Conservation (phyloP, 2,797 vertebrate genomes). For the Hydrolagus colliei region DNA sequence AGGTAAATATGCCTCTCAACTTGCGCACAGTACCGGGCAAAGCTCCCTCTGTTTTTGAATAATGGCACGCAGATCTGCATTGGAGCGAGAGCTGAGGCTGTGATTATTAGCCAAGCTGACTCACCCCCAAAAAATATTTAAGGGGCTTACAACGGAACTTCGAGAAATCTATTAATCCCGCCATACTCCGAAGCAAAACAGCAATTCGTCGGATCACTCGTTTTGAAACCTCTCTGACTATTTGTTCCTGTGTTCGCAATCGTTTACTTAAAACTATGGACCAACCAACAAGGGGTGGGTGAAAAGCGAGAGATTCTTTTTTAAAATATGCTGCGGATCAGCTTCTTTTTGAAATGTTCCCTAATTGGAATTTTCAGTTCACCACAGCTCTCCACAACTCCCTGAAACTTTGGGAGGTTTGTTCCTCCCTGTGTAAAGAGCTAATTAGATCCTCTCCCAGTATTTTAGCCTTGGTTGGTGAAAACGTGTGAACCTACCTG, state of each 20-base stretch:
- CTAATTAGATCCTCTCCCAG: constrained; percentile 31
- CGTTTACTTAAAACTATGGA: neutral
- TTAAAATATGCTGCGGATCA: neutral
- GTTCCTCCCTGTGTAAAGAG: constrained; percentile 11
- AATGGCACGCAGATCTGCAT: too few species aligned
- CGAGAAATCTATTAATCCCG: neutral
- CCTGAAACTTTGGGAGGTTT: constrained; percentile 23
- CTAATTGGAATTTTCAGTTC: constrained; percentile 31
- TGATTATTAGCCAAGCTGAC: too few species aligned
- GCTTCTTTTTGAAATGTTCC: constrained; percentile 9
- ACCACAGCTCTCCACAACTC: constrained; percentile 11
- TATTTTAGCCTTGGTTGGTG: constrained; percentile 34
- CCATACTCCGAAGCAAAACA: constrained; percentile 9
- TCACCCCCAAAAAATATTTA: neutral
- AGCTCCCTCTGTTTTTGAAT: too few species aligned
- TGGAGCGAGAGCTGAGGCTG: too few species aligned
- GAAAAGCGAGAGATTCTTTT: neutral
- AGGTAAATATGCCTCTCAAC: too few species aligned
- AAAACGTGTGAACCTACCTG: constrained; percentile 51
- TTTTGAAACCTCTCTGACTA: too few species aligned
- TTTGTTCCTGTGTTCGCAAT: constrained; percentile 1
- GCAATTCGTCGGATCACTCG: neutral
- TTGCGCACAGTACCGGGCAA: too few species aligned
- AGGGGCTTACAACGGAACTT: neutral
- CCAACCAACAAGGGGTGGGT: neutral